Base-by-base conservation (phyloP, 2,113 vertebrate genomes). In the Nesogale talazaci region DNA sequence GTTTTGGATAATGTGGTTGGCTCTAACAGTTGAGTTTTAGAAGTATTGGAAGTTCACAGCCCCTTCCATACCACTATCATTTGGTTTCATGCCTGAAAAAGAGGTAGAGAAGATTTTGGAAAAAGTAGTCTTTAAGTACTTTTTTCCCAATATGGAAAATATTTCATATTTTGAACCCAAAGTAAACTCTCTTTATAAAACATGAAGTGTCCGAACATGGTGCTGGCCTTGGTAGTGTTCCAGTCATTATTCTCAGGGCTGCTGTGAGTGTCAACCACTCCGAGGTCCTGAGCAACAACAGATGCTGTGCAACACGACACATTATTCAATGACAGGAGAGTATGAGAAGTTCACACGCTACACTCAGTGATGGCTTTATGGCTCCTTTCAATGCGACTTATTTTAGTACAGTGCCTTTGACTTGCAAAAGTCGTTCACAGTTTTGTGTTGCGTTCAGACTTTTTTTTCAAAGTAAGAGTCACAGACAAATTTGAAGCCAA, bases 1-100 rank as follows among this genome's bases (percentile, higher is more conserved):
- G 46, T 52, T 52, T 11, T 9, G 10, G 46, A 52, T 52, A 52
- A 52, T 12, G 46, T 10, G 46, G 46, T 9, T 52, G 46, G 46
- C 46, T 52, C 9, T 11, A 52, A 52, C 46, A 52, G 46, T 52
- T 52, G 9, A 52, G 46, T 52, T 12, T 52, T 52, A 52, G 46
- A 52, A 52, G 46, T 52, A 0, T 20, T 88, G 96, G 69, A 75
- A 70, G 29, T 78, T 94, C 57, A 40, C 40, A 88, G 56, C 23
- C 31, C 59, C 34, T 93, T 88, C 27, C 79, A 3, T 72, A 23
- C 34, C 12, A 72, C 15, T 11, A 40, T 81, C 89, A 31, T 86
- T 94, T 93, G 78, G 15, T 92, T 96, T 97, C 92, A 82, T 38
- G 22, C 38, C 70, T 95, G 56, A 74, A 95, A 74, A 52, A 74